Evolutionary conservation across 2,888 invertebrate genomes (phyloP).

Genomic region (Coecobrya sp.): DNA sequence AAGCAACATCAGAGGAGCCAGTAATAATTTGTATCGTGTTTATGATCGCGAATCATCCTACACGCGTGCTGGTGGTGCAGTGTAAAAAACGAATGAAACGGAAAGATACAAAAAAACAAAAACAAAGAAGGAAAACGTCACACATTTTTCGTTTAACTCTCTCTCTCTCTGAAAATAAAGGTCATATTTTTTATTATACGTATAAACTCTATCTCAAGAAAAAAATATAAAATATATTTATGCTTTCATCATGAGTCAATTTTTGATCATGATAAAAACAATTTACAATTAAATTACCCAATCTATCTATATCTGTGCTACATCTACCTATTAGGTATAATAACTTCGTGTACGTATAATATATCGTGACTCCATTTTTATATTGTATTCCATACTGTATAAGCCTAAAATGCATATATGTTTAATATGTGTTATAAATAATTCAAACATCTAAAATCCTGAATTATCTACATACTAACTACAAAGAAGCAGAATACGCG

Average conservation of each 20-base stretch:
- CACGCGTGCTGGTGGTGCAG: constrained; percentile 65
- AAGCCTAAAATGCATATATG: not conserved
- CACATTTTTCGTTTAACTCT: not conserved
- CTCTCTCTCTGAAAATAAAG: constrained; percentile 12
- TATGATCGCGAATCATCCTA: constrained; percentile 80
- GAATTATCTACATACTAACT: not conserved
- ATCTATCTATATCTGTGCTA: not conserved
- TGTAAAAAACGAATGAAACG: constrained; percentile 57
- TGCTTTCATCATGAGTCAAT: constrained; percentile 68
- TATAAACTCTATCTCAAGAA: not conserved
- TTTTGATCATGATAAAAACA: constrained; percentile 43
- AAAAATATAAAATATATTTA: constrained; percentile 37
- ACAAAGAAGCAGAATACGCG: not conserved
- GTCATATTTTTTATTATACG: constrained; percentile 49
- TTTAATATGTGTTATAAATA: too few relatives aligned
- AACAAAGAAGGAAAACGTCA: not conserved
- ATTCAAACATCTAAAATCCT: too few relatives aligned
- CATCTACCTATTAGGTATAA: not conserved
- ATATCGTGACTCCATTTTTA: constrained; percentile 16
- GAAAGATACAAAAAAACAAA: constrained; percentile 1
- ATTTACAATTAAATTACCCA: not conserved
- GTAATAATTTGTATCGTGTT: constrained; percentile 82
- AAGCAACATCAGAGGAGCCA: constrained; percentile 65
- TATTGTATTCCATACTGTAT: not conserved
- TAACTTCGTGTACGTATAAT: not conserved